Evolutionary conservation across 2,797 vertebrate species (phyloP).

Genomic region (Cryptoblepharus egeriae): DNA sequence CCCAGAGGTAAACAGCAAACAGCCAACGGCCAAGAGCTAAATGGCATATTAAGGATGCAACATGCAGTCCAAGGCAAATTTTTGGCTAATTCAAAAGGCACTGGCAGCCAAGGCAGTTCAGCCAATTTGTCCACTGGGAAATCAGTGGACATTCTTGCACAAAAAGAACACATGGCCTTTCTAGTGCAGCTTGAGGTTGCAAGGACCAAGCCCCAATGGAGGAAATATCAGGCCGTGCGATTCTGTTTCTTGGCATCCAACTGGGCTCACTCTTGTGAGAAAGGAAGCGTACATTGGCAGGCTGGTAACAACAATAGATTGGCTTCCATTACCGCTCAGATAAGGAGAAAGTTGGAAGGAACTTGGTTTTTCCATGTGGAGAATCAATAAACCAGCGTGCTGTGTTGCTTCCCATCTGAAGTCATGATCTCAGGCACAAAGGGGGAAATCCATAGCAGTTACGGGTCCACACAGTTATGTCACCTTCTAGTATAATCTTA

Average conservation of each 20-base stretch:
- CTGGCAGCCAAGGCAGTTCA: background rate
- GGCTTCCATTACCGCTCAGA: background rate
- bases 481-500: too few species aligned
- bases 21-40: background rate
- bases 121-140: background rate
- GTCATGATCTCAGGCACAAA: background rate
- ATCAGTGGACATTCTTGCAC: accelerated
- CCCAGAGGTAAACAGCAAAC: background rate
- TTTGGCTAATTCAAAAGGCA: background rate
- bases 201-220: background rate
- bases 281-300: background rate
- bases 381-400: background rate
- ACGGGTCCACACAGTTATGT: too few species aligned
- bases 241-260: background rate
- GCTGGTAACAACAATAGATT: background rate
- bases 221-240: accelerated
- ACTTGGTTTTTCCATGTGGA: background rate
- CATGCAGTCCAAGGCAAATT: background rate
- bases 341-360: background rate
- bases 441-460: too few species aligned
- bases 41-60: background rate
- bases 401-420: background rate
- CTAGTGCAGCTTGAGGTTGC: too few species aligned
- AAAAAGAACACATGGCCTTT: background rate
- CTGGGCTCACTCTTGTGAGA: background rate